Base-by-base conservation (phyloP, 2,113 vertebrate species). In the Lipophrys pholis region DNA sequence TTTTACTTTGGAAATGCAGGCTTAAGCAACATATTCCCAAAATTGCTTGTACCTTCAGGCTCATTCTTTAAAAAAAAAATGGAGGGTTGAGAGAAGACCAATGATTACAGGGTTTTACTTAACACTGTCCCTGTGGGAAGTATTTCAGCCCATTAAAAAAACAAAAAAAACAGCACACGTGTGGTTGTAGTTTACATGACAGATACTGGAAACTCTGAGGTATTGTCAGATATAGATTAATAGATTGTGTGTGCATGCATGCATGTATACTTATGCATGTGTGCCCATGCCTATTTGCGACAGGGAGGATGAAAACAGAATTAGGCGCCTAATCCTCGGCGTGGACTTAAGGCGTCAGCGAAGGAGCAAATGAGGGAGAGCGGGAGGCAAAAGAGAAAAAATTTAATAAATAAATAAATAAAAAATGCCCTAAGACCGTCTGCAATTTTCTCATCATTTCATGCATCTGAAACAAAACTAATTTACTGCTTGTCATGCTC, bases 391-490 rank as follows among this genome's bases (percentile, higher is more conserved):
- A 11, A 11, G 15, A 15, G 11, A 21, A 1, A 16, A 38, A 63
- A 59, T 69, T 59, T 73, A 30, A 30, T 30, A 30, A 30, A 30
- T 30, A 30, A 30, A 30, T 30, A 30, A 30, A n/a, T n/a, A n/a
- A n/a, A n/a, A n/a, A n/a, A 30, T 66, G 72, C 67, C 66, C 61
- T 45, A 74, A 79, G 81, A 81, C 73, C 11, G 65, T 84, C 85
- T 87, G 71, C 78, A 84, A 89, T 87, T 88, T 89, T 90, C 86
- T 81, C 87, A 86, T 89, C 82, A 87, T 92, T 93, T 92, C 87
- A 85, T 84, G 84, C 85, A 87, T 93, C 88, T 90, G 85, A 93
- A 92, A 93, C 91, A 89, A 92, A 93, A 92, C 91, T 89, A 88
- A 93, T 93, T 88, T 92, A 86, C 84, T 85, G 84, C 86, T 78